Evolutionary conservation across 2,888 invertebrate species (phyloP), one percentile per base, ranked within the genome.

Genomic region (Tachystola acroxantha): DNA sequence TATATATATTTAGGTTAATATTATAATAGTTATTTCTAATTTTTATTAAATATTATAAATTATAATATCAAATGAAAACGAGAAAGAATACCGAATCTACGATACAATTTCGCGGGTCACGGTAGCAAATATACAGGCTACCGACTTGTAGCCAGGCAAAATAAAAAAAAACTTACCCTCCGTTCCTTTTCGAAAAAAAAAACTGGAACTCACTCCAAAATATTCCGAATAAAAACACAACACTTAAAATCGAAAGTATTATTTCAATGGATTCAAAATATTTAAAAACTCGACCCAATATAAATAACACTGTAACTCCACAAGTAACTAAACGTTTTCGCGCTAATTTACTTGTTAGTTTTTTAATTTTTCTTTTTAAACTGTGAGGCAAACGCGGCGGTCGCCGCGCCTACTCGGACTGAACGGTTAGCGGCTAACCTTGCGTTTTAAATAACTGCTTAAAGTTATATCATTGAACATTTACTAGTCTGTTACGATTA

Each of bases 271-370:
- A n/a, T n/a, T n/a, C n/a, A n/a, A n/a, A n/a, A n/a, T n/a, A n/a
- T n/a, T 45, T 43, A 46, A 34, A 45, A 30, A 45, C 40, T 41
- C 32, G 34, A 44, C 53, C 49, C 55, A 57, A 59, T 53, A 41
- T 52, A 55, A 52, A 59, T 51, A 49, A 46, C 57, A 58, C 53
- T 48, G 34, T 7, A 13, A 7, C 1, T 9, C 10, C 57, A 67
- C 73, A 70, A 74, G 69, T 70, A 34, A 68, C 71, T 72, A 70
- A 48, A 67, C 64, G 39, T 48, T 39, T 32, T 44, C 58, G 47
- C 54, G 65, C 66, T 64, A 67, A 68, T 56, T 70, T 74, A 70
- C 69, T 71, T 65, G 69, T 54, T 51, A 52, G n/a, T n/a, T n/a
- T 50, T 54, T 50, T 61, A 49, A 51, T 35, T 16, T 19, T 16